A percentile compares a stretch with the other conserved stretches of the same genome.
Conservation (phyloP, 1,140 invertebrate genomes). For the Drosophila paulistorum region DNA sequence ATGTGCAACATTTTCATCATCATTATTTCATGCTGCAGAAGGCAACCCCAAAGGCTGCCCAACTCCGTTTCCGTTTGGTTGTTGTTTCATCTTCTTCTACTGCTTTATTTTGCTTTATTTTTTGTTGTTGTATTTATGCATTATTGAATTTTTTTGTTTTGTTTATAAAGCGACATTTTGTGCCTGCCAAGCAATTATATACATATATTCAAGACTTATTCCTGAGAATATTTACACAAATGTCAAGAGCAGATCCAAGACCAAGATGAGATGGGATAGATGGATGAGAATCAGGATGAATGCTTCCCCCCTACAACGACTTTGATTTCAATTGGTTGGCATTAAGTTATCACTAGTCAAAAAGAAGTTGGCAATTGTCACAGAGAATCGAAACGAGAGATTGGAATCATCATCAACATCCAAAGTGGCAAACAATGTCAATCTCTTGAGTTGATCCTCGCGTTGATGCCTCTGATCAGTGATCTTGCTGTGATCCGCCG, state of each 20-base stretch:
- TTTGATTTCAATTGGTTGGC: constrained; percentile 23
- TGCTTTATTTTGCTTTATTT: constrained; percentile 14
- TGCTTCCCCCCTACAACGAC: constrained; percentile 40
- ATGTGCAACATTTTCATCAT: constrained; percentile 80
- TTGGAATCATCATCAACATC: constrained; percentile 51
- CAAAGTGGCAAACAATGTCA: constrained; percentile 71
- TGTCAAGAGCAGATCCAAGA: not conserved
- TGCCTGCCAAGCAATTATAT: constrained; percentile 25
- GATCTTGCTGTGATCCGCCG: constrained; percentile 1
- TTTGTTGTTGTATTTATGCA: constrained; percentile 59
- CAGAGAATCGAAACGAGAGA: constrained; percentile 15
- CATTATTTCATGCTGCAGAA: constrained; percentile 76
- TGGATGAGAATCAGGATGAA: not conserved
- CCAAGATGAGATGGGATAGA: not conserved
- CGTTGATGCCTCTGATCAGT: constrained; percentile 35
- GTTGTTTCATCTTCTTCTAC: too few relatives aligned
- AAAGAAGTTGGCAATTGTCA: constrained; percentile 65
- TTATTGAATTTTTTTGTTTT: constrained; percentile 70
- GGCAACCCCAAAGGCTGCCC: constrained; percentile 47
- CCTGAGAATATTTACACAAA: constrained; percentile 71
- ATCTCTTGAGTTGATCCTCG: constrained; percentile 39
- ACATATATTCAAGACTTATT: constrained; percentile 22
- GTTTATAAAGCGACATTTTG: constrained; percentile 65
- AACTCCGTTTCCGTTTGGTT: constrained; percentile 2
- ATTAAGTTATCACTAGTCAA: constrained; percentile 63